Evolutionary conservation across 2,888 invertebrate species (phyloP).

Genomic region (Horisme vitalbata): DNA sequence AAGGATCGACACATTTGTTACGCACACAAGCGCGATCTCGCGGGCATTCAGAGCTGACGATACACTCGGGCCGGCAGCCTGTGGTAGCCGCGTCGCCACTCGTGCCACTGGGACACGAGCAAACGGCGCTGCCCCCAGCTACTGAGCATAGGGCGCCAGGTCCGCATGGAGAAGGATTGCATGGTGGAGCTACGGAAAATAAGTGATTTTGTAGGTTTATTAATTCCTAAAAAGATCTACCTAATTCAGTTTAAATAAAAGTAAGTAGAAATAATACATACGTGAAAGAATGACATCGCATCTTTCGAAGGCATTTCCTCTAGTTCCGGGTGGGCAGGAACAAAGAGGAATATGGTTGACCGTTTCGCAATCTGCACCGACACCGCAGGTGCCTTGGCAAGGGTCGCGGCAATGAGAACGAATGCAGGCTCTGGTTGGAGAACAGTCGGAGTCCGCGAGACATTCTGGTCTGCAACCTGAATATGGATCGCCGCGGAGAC

Average conservation of each 20-base stretch:
- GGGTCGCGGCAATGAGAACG: conserved; percentile 93
- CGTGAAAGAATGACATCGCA: conserved; percentile 76
- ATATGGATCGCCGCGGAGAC: conserved; percentile 89
- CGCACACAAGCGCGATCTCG: conserved; percentile 90
- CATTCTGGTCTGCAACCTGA: conserved; percentile 92
- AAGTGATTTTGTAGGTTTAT: no score
- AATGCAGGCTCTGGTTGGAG: conserved; percentile 90
- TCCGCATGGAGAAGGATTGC: conserved; percentile 90
- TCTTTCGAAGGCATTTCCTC: conserved; percentile 85
- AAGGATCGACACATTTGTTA: conserved; percentile 91
- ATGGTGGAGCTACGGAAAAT: conserved; percentile 86
- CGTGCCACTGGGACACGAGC: conserved; percentile 90
- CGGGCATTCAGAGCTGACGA: conserved; percentile 91
- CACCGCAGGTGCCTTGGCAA: conserved; percentile 90
- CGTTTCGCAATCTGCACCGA: conserved; percentile 90
- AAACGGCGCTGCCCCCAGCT: conserved; percentile 84
- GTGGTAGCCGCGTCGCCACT: conserved; percentile 88
- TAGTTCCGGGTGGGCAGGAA: conserved; percentile 88
- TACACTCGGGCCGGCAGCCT: conserved; percentile 92
- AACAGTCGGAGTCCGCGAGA: conserved; percentile 93
- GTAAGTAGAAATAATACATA: conserved; percentile 41
- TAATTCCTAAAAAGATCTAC: neutral
- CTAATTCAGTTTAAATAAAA: neutral
- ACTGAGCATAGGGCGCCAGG: conserved; percentile 87
- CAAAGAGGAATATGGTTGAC: conserved; percentile 87